Percentiles rank a stretch among this genome's conserved stretches.
Conservation (phyloP, 2,888 invertebrate species). For the Dendrolimus houi region DNA sequence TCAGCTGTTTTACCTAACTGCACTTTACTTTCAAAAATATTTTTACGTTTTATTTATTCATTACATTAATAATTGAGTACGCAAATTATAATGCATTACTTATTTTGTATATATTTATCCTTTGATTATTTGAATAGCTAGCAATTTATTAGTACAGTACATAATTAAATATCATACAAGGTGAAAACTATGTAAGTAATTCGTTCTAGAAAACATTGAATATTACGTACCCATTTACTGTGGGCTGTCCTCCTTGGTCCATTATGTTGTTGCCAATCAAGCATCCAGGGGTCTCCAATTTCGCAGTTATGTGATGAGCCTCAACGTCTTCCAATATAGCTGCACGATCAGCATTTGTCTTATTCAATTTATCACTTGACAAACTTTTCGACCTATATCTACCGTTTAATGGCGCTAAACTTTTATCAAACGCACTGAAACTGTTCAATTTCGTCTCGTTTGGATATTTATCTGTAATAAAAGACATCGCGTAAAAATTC, state of each 20-base stretch:
- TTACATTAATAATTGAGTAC: too few species aligned
- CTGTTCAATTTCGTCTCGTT: slow-evolving; percentile 58
- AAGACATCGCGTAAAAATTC: slow-evolving; percentile 56
- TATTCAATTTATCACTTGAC: slow-evolving; percentile 69
- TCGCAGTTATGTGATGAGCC: slow-evolving; percentile 52
- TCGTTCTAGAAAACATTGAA: slow-evolving; percentile 1
- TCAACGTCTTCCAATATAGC: slow-evolving; percentile 67
- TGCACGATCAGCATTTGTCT: slow-evolving; percentile 58
- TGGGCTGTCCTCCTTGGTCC: slow-evolving; percentile 36
- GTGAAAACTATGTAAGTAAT: not conserved
- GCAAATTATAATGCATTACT: too few species aligned
- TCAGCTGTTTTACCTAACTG: not conserved
- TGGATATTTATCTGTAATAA: slow-evolving; percentile 54
- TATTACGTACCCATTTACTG: slow-evolving; percentile 44
- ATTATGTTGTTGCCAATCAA: slow-evolving; percentile 46
- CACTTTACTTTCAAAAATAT: too few species aligned
- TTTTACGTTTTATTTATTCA: too few species aligned
- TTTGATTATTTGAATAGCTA: too few species aligned
- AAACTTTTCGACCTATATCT: slow-evolving; percentile 66
- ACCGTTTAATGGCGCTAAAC: slow-evolving; percentile 48
- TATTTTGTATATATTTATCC: too few species aligned
- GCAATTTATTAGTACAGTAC: too few species aligned
- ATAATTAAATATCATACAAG: not conserved
- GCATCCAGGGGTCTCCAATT: slow-evolving; percentile 63
- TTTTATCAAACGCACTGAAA: slow-evolving; percentile 61